Evolutionary conservation across 2,113 vertebrate genomes (phyloP).

Genomic region (Microtus richardsoni): DNA sequence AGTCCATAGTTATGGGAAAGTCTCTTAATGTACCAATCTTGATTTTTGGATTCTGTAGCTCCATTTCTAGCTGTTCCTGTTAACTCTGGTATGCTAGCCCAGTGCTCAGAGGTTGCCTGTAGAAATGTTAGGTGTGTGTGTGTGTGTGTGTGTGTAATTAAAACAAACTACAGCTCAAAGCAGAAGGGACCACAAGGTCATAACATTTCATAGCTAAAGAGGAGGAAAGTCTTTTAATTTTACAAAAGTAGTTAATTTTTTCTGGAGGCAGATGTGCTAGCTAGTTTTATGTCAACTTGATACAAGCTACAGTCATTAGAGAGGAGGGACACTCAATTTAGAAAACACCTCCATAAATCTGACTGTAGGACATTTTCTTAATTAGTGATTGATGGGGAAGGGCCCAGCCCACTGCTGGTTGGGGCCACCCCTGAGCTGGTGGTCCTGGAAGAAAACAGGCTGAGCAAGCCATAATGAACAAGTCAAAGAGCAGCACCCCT

Average conservation of each 20-base stretch:
- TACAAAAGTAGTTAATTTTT: neutral
- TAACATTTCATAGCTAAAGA: neutral
- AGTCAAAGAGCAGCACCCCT: neutral
- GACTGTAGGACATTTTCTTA: neutral
- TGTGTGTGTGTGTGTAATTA: neutral
- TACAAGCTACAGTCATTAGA: neutral
- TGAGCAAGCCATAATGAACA: neutral
- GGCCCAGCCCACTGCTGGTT: neutral
- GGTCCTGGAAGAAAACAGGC: neutral
- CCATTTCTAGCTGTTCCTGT: neutral
- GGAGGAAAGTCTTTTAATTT: neutral
- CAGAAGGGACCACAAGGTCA: neutral
- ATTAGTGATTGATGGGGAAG: neutral
- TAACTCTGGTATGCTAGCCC: neutral
- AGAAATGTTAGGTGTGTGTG: neutral
- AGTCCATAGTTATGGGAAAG: neutral
- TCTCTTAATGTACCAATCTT: neutral
- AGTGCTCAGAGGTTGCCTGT: neutral
- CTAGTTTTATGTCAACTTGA: neutral
- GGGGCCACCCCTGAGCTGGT: neutral
- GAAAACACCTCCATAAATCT: neutral
- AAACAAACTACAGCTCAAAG: constrained; percentile 1
- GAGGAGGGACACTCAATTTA: neutral
- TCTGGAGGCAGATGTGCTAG: neutral
- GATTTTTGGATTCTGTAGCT: neutral